A percentile compares a stretch with the other conserved stretches of the same genome.
phyloP scores from a whole-genome alignment of 2,888 invertebrate species.

The Chironomus tentans region DNA sequence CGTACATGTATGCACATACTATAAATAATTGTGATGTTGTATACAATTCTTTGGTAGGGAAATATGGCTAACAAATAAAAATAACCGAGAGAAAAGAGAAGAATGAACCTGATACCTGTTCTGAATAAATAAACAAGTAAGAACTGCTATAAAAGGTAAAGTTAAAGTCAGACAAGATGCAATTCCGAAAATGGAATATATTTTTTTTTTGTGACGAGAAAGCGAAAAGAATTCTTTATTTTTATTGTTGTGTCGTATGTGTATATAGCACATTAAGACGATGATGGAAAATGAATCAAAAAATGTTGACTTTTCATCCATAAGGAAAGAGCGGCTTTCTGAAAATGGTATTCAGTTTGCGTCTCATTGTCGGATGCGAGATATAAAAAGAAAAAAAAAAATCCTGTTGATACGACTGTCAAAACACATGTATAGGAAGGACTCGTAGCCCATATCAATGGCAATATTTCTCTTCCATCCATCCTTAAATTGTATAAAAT shows the following conservation, averaged over 20 bases:
- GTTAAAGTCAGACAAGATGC: background rate
- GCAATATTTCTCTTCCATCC: background rate
- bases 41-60: too few species aligned
- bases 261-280: too few species aligned
- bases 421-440: background rate
- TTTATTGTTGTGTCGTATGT: too few species aligned
- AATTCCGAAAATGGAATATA: constrained; percentile 17
- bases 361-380: background rate
- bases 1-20: background rate
- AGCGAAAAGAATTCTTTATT: too few species aligned
- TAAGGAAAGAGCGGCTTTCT: background rate
- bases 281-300: too few species aligned
- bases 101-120: constrained; percentile 13
- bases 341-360: background rate
- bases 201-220: too few species aligned
- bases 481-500: background rate
- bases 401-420: constrained; percentile 8
- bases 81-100: background rate
- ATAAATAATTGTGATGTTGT: background rate
- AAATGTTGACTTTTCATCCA: too few species aligned
- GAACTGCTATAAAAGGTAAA: constrained; percentile 9
- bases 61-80: too few species aligned
- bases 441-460: too few species aligned
- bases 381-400: background rate
- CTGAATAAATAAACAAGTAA: constrained; percentile 12